Base-by-base conservation (phyloP, 2,888 invertebrate genomes). In the Pollenia labialis region DNA sequence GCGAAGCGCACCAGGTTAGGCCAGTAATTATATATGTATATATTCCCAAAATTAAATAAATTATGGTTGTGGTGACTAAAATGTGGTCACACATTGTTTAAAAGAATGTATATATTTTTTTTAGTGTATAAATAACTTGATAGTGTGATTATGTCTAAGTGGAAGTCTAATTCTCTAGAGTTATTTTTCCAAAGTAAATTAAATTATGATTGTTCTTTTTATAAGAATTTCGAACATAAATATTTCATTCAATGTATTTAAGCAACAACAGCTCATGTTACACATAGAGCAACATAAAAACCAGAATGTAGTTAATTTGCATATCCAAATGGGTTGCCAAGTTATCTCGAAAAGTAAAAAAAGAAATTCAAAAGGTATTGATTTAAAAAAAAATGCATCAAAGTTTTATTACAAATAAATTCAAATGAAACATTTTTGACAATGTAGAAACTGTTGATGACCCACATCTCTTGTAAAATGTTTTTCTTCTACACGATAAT, bases 331-430 rank as follows among this genome's bases (percentile, higher is more conserved):
- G 11, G 32, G 16, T 50, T 40, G 9, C 12, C 32, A 11, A 8
- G 42, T 6, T 32, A 40, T 62, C 8, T 18, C 12, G 11, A 32
- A 32, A 32, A 0, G 32, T 6, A 32, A 32, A 32, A 32, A 32
- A 6, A 32, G 6, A 32, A 32, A 32, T 32, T 32, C 32, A 62
- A 74, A 46, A 44, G 50, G 18, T 18, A 18, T 40, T 48, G 18
- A 60, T 50, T 44, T 60, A 6, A 32, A 32, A 14, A 2, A 74
- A 60, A 42, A 60, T 32, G 12, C 18, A 32, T 14, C 40, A 50
- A 54, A 60, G n/a, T 50, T 60, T 74, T 74, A 60, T 74, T 40
- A 58, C 46, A 56, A 32, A 74, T 48, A 58, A 58, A 48, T 69
- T 44, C 11, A 48, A 60, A 60, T 12, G 23, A 46, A 32, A 18